phyloP scores from a whole-genome alignment of 2,113 vertebrate genomes.

The Archilochus colubris region DNA sequence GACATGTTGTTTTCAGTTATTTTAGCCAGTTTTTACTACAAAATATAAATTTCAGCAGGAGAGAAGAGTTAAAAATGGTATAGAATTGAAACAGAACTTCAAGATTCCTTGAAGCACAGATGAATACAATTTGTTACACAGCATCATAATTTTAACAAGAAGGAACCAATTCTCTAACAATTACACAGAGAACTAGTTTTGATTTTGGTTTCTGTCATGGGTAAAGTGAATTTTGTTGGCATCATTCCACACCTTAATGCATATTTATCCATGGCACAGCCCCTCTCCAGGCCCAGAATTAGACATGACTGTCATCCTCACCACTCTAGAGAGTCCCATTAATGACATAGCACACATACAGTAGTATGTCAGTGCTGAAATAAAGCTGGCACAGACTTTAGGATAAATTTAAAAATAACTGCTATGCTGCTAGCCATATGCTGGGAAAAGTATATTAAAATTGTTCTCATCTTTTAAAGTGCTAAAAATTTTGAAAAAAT shows the following conservation, averaged over 20 bases:
- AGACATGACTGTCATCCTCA: background rate
- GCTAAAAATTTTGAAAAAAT: background rate
- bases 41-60: background rate
- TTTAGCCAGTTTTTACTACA: background rate
- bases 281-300: background rate
- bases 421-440: background rate
- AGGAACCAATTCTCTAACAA: background rate
- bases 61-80: background rate
- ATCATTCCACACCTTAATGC: background rate
- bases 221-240: background rate
- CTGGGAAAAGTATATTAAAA: background rate
- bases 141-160: background rate
- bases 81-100: background rate
- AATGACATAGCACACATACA: background rate
- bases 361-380: background rate
- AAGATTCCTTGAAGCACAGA: background rate
- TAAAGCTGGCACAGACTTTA: background rate
- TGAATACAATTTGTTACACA: background rate
- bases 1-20: background rate
- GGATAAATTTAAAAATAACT: background rate
- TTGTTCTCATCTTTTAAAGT: background rate
- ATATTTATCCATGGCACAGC: background rate
- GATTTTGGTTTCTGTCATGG: background rate
- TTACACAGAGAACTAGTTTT: background rate
- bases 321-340: background rate